A percentile compares a stretch with the other conserved stretches of the same genome.
These are phyloP conservation scores for Paramuricea clavata DNA, from an alignment of 92 coral and sea anemone species.

Conservation along the genomic window DNA sequence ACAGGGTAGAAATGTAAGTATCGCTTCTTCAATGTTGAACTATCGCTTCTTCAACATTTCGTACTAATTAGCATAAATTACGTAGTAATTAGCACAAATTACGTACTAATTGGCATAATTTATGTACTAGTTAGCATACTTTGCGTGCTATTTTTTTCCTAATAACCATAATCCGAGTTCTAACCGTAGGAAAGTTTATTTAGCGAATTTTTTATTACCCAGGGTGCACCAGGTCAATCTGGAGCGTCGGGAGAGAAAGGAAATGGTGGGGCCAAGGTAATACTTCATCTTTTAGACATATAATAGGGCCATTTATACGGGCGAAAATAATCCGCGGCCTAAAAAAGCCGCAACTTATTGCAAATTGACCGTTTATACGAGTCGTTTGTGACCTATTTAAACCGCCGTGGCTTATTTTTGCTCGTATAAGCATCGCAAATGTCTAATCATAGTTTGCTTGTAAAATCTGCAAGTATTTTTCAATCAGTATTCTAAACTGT, in stretches of 20 bases:
- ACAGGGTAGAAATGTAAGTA: slow-evolving; percentile 68
- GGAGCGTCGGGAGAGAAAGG: slow-evolving; percentile 83
- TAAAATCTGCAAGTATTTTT: background rate
- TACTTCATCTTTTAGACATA: background rate
- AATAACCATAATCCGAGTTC: too few species aligned
- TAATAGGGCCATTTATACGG: too few species aligned
- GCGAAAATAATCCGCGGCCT: too few species aligned
- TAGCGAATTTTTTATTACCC: background rate
- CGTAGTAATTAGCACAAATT: too few species aligned
- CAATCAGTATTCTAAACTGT: background rate
- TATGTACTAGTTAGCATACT: too few species aligned
- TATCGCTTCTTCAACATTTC: background rate
- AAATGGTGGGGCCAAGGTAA: slow-evolving; percentile 80
- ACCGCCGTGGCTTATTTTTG: too few species aligned
- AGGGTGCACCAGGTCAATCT: slow-evolving; percentile 85
- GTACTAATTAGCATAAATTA: background rate
- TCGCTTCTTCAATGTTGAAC: slow-evolving; percentile 3
- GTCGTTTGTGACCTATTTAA: too few species aligned
- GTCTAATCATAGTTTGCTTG: too few species aligned
- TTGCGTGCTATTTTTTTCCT: too few species aligned
- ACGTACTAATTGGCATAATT: slow-evolving; percentile 8
- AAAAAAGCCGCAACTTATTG: too few species aligned
- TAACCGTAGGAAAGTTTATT: background rate
- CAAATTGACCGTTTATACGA: too few species aligned
- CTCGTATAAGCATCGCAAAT: too few species aligned